phyloP scores from a whole-genome alignment of 1,140 invertebrate species.

The Sycophaga agraensis region DNA sequence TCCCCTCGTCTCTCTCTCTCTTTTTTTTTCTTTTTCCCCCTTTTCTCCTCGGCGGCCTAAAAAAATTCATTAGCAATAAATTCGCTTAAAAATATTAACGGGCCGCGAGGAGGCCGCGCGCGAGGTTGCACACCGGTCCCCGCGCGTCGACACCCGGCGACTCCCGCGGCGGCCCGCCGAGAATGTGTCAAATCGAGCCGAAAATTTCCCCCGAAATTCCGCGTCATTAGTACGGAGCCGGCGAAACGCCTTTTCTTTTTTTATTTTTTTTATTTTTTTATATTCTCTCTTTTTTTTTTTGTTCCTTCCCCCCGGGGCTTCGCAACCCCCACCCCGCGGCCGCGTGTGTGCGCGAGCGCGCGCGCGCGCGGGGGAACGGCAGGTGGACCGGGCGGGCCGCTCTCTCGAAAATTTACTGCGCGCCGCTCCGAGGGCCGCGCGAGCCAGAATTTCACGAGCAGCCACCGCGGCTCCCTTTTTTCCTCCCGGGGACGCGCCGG shows the following conservation, averaged over 20 bases:
- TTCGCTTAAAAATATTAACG: too few species aligned
- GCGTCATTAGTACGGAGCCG: conserved; percentile 30
- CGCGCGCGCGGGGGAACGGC: conserved; percentile 6
- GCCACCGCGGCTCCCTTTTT: too few species aligned
- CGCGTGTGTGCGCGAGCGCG: not conserved
- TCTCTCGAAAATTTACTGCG: conserved; percentile 28
- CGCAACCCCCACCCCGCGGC: not conserved
- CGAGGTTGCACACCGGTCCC: too few species aligned
- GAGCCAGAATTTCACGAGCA: not conserved
- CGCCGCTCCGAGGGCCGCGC: not conserved
- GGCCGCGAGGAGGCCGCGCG: too few species aligned
- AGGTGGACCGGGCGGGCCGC: conserved; percentile 23
- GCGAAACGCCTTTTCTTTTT: conserved; percentile 20
- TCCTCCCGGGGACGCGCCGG: not conserved
- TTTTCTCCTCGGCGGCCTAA: too few species aligned
- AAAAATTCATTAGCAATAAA: too few species aligned
- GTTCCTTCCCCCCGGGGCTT: too few species aligned
- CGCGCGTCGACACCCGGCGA: too few species aligned
- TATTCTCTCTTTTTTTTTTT: too few species aligned
- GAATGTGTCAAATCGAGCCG: conserved; percentile 29
- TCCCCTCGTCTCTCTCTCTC: too few species aligned
- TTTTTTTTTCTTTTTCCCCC: too few species aligned
- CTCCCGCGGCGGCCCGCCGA: not conserved
- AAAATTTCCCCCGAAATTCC: conserved; percentile 27
- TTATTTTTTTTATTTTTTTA: too few species aligned